Conservation (phyloP, 2,113 vertebrate species). For the Ascaphus truei region DNA sequence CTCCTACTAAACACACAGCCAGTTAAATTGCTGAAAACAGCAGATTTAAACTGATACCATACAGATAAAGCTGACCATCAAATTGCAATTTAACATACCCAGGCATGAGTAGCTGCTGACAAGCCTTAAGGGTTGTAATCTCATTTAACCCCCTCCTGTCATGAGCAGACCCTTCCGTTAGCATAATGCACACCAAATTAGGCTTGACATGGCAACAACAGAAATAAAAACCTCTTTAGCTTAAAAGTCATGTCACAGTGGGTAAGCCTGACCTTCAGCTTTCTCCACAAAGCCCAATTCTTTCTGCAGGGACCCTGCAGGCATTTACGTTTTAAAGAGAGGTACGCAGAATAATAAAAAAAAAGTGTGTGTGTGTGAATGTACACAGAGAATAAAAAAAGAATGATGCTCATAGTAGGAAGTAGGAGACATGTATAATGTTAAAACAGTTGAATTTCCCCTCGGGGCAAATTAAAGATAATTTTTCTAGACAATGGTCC, state of each 20-base stretch:
- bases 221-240: conserved; percentile 73
- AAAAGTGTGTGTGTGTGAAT: not conserved
- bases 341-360: not conserved
- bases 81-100: conserved; percentile 76
- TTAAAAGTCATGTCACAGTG: conserved; percentile 76
- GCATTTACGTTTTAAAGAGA: conserved; percentile 41
- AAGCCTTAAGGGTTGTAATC: conserved; percentile 78
- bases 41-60: conserved; percentile 62
- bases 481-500: conserved; percentile 51
- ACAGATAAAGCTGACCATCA: conserved; percentile 78
- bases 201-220: conserved; percentile 72
- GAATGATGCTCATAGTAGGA: too few species aligned
- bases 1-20: conserved; percentile 53
- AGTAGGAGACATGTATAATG: conserved; percentile 1
- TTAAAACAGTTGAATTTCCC: conserved; percentile 49
- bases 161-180: conserved; percentile 61
- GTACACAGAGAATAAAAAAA: too few species aligned
- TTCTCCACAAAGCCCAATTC: conserved; percentile 43
- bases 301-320: conserved; percentile 52
- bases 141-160: conserved; percentile 79
- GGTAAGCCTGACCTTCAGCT: conserved; percentile 72
- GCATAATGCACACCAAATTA: conserved; percentile 72
- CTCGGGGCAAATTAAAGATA: conserved; percentile 71
- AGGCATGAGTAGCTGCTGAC: conserved; percentile 67
- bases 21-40: conserved; percentile 72